Evolutionary conservation across 2,888 invertebrate genomes (phyloP), one percentile per base, ranked within the genome.

Genomic region (Selenia dentaria): DNA sequence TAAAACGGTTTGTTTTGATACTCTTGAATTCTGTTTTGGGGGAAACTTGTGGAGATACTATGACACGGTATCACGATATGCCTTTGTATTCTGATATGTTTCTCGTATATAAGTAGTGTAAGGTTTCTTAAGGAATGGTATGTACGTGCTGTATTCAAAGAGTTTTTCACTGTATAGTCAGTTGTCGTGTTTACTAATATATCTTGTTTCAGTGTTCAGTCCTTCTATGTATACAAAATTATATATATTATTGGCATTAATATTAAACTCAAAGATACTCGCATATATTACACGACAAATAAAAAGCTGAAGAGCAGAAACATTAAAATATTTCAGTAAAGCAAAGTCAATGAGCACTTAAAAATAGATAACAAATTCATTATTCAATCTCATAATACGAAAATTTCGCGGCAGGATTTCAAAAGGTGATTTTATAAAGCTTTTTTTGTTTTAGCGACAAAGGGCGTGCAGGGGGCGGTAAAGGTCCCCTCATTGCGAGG

Each of bases 391-490:
- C 49, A 43, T 38, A 55, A 46, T 36, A 40, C 37, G 36, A 39
- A 46, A 54, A 42, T 39, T 49, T 38, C 24, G 25, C 31, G 11
- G 26, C 20, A 45, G 26, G 44, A 42, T 45, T 54, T 57, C 40
- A 73, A 77, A 79, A 76, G 70, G 71, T 69, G 66, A 71, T 71
- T 81, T 67, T 64, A 62, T 69, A 68, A 71, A 68, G 66, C 61
- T 63, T 67, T 77, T 67, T 77, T 74, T 80, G 64, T 70, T 69
- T 63, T 57, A 57, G 55, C 57, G 64, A 78, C 74, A 82, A 82
- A 80, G 74, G 62, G 58, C 54, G 54, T 59, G 58, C 71, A 63
- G 57, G 67, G 66, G 72, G 64, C 64, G 67, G 62, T 67, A 59
- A 66, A 66, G 59, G 57, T 65, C 65, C 71, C 71, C 71, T 70